Base-by-base conservation (phyloP, 2,888 invertebrate species). In the Stegana nigrithorax region DNA sequence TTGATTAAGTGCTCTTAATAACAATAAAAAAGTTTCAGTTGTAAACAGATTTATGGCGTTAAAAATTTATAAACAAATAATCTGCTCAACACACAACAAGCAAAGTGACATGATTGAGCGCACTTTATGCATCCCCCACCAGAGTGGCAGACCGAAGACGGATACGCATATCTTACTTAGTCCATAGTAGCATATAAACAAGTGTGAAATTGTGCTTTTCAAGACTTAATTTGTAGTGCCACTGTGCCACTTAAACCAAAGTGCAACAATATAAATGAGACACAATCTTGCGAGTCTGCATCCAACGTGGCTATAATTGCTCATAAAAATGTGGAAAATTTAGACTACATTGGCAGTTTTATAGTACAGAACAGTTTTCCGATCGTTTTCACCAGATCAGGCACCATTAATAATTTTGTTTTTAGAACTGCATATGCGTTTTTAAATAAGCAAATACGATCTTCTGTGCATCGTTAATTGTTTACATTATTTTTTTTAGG, bases 291-390 rank as follows among this genome's bases (percentile, higher is more conserved):
- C 39, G 4, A 39, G 25, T 8, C 17, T 32, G 29, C 29, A 53
- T 53, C 2, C 27, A 32, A 6, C 8, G 17, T 32, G 32, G 10
- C 32, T 29, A 5, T 53, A 32, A 32, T 53, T 73, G 70, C 79
- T 73, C 75, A 78, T 80, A 76, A 76, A 76, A 80, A 78, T 80
- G 72, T 78, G 73, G 72, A 76, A 78, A 76, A 78, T 78, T 76
- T 70, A 80, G 80, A n/a, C n/a, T n/a, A n/a, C n/a, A n/a, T n/a
- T n/a, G n/a, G n/a, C n/a, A n/a, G n/a, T n/a, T n/a, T n/a, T n/a
- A n/a, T n/a, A n/a, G n/a, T n/a, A n/a, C n/a, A n/a, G n/a, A n/a
- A n/a, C n/a, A n/a, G n/a, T n/a, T n/a, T n/a, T n/a, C n/a, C n/a
- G n/a, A n/a, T n/a, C n/a, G n/a, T n/a, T n/a, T n/a, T n/a, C n/a